These are phyloP conservation scores for Gadus macrocephalus DNA, from an alignment of 2,113 vertebrate species.

Conservation along the genomic window DNA sequence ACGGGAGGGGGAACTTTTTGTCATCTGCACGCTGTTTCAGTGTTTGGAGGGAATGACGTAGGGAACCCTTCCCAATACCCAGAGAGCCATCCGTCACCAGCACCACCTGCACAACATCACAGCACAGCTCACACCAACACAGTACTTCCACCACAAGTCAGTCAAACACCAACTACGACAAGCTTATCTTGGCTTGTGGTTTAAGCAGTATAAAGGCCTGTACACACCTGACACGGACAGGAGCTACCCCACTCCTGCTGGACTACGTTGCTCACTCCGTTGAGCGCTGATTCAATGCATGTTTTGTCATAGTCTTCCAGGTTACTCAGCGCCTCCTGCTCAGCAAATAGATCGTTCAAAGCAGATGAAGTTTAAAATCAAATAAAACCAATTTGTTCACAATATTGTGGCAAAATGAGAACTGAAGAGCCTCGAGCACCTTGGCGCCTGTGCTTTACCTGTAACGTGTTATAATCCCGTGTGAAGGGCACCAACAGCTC, in stretches of 20 bases:
- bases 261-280: slow-evolving; percentile 89
- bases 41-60: slow-evolving; percentile 86
- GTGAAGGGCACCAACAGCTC: slow-evolving; percentile 96
- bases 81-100: slow-evolving; percentile 94
- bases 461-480: slow-evolving; percentile 93
- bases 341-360: not conserved
- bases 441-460: slow-evolving; percentile 69
- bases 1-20: slow-evolving; percentile 91
- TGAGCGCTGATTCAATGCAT: slow-evolving; percentile 86
- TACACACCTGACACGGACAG: slow-evolving; percentile 90
- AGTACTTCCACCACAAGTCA: too few relatives aligned
- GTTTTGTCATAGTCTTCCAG: slow-evolving; percentile 98
- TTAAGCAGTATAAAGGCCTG: not conserved
- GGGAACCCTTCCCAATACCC: slow-evolving; percentile 91
- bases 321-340: slow-evolving; percentile 88
- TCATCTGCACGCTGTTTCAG: slow-evolving; percentile 83
- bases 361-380: too few relatives aligned
- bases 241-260: slow-evolving; percentile 95
- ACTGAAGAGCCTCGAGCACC: too few relatives aligned
- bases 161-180: not conserved
- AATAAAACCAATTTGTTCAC: too few relatives aligned
- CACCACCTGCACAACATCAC: slow-evolving; percentile 77
- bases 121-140: slow-evolving; percentile 18
- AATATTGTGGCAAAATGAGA: too few relatives aligned
- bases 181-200: not conserved